Base-by-base conservation (phyloP, 1,140 invertebrate species). In the Diprion similis region DNA sequence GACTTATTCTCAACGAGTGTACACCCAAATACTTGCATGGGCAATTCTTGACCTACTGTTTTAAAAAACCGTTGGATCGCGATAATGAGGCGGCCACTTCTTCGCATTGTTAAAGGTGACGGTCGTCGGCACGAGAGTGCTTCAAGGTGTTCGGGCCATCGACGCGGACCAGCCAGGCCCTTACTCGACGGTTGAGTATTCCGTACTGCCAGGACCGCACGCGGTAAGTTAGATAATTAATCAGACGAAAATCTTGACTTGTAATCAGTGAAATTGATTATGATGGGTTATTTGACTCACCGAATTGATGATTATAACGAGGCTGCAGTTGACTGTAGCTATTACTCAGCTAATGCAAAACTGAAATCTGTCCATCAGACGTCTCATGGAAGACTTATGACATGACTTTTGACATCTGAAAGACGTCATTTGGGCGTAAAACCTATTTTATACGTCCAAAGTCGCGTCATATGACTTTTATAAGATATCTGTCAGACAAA, bases 111-210 rank as follows among this genome's bases (percentile, higher is more conserved):
- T 78, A 45, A 65, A 92, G 91, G 93, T 95, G 59, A 95, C 95
- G 1, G 93, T 95, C 0, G 90, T 93, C 0, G 95, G 95, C 0
- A 94, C 94, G 0, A 90, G 94, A 77, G 93, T 96, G 59, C 86
- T 95, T 10, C 91, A 93, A 83, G 94, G 92, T 17, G 94, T 95
- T 13, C 89, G 92, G 77, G 96, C 96, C 1, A 86, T 92, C 46
- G 96, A 97, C 88, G 91, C 92, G 71, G 96, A 97, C 89, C 96
- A 97, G 84, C 94, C 94, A 24, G 96, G 96, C 15, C 94, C 95
- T 17, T 96, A 94, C 88, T 96, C 95, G 13, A 97, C 95, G 1
- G 93, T 98, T 17, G 93, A 95, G 80, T 98, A 97, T 85, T 91
- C 92, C 68, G 93, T 97, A 67, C 88, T 95, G 67, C 91, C 93